These are phyloP conservation scores for Toxotes chatareus DNA, from an alignment of 2,113 vertebrate species.

Conservation along the genomic window DNA sequence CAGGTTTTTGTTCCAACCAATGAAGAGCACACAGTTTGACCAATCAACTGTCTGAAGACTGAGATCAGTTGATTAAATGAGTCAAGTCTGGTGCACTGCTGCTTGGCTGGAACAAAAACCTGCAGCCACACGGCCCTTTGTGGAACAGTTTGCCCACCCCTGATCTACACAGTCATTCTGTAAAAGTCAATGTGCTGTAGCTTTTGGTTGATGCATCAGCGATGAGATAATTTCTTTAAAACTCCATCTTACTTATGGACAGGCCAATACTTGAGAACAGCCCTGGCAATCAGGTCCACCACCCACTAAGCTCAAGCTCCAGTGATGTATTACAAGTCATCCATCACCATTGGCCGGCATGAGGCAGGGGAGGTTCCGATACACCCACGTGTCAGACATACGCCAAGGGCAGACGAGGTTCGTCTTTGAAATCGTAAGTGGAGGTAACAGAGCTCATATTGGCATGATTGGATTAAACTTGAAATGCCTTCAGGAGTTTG, in stretches of 20 bases:
- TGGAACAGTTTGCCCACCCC: too few species aligned
- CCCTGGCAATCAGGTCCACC: constrained; percentile 16
- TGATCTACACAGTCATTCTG: too few species aligned
- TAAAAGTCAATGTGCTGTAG: neutral
- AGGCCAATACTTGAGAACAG: constrained; percentile 19
- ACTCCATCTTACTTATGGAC: constrained; percentile 15
- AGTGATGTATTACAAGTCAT: constrained; percentile 57
- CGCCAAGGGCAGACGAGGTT: constrained; percentile 33
- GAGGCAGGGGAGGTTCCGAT: constrained; percentile 21
- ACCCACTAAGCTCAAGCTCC: constrained; percentile 26
- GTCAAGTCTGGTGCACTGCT: too few species aligned
- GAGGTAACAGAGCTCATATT: constrained; percentile 56
- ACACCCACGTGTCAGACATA: constrained; percentile 40
- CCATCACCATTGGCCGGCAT: constrained; percentile 49
- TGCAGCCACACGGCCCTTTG: too few species aligned
- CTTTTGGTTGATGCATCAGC: neutral
- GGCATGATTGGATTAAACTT: constrained; percentile 48
- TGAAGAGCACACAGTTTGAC: too few species aligned
- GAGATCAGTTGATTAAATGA: too few species aligned
- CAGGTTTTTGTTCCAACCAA: too few species aligned
- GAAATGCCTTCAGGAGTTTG: constrained; percentile 42
- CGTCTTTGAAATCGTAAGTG: constrained; percentile 58
- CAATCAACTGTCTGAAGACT: too few species aligned
- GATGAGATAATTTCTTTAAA: constrained; percentile 33
- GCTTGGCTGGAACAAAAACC: too few species aligned